Evolutionary conservation across 2,888 invertebrate species (phyloP), one percentile per base, ranked within the genome.

Genomic region (Nowickia ferox): DNA sequence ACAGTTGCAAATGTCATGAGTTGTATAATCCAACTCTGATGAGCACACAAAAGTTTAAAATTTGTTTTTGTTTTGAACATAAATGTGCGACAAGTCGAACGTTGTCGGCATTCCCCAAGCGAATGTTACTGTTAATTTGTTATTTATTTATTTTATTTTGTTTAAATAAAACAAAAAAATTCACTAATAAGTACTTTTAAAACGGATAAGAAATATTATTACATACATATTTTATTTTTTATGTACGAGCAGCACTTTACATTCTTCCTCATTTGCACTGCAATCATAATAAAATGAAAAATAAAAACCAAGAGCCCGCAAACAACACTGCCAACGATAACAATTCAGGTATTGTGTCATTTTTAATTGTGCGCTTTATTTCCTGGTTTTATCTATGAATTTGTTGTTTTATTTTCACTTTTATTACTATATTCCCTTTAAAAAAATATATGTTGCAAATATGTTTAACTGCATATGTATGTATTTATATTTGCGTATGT

Each of bases 281-380:
- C 1, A 30, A 10, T 9, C 8, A 10, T 6, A 11, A 44, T 11
- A 44, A 63, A 22, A 63, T 30, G 30, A 63, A 57, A 57, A 30
- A 19, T 44, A 4, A 44, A 44, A 48, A 30, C 30, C 30, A 57
- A 59, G 9, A 59, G 59, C 10, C 2, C 46, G 15, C 9, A 42
- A 30, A 46, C 13, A 17, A 61, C 19, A 42, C 5, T 17, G 17
- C 69, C 40, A 69, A 61, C 30, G 51, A 51, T 30, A 48, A 68
- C 38, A 68, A 57, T 55, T 40, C 17, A 59, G 55, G 69, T 71
- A 84, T 75, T 84, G 75, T 84, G 79, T 79, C 75, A 79, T n/a
- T 69, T 84, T 79, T 79, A 79, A 84, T 84, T 84, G 84, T 79
- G 42, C 59, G 74, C 71, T 76, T 82, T 82, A 83, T 72, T 83